Base-by-base conservation (phyloP, 2,888 invertebrate genomes). In the Syritta pipiens region DNA sequence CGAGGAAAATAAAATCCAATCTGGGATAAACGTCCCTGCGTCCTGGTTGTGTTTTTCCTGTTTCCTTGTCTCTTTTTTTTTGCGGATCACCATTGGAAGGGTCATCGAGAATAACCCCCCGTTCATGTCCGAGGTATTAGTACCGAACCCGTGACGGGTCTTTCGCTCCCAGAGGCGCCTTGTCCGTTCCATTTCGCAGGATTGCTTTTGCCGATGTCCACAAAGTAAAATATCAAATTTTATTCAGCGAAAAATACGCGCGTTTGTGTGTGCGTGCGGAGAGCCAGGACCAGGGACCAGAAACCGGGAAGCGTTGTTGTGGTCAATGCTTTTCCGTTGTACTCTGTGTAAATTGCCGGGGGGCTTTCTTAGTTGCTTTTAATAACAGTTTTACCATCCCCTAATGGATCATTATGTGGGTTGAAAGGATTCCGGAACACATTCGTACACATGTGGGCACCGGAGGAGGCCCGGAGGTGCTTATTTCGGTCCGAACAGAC, bases 331-430 rank as follows among this genome's bases (percentile, higher is more conserved):
- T 67, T 79, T 55, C 65, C 46, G 63, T 71, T 57, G 35, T 57
- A 26, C 35, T n/a, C n/a, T 53, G 37, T 65, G 40, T 24, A 46
- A 12, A 67, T 55, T 37, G 72, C 77, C 72, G 35, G 46, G 30
- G 71, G 77, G 72, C 28, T 60, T 77, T 53, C 55, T 59, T 59
- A 72, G 72, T 65, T 79, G 62, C 77, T 72, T 77, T 77, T 65
- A 77, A 72, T 77, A 77, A 77, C 77, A 65, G 28, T 44, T 79
- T 79, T 67, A 79, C 77, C 72, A 79, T 67, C 77, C 77, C 72
- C 77, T 77, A 79, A 79, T 79, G 77, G 77, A 72, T 79, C 72
- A 79, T 79, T 67, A 72, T 57, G 71, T 60, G 53, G 60, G 17
- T 12, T 42, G 44, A 69, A 72, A 79, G 67, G 72, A 72, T 72